Evolutionary conservation across 2,888 invertebrate genomes (phyloP), one percentile per base, ranked within the genome.

Genomic region (Melieria omissa): DNA sequence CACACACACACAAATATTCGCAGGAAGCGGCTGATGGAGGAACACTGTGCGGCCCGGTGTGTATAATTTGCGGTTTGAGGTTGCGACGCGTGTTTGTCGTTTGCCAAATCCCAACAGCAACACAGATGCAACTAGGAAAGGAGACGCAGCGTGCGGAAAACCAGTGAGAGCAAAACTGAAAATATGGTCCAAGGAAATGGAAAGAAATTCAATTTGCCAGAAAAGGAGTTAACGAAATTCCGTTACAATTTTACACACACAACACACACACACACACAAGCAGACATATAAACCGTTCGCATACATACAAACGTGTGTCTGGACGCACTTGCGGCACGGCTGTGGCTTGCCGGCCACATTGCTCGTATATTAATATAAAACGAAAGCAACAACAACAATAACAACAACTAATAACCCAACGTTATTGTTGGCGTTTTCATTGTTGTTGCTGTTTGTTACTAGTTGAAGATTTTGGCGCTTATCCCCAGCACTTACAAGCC

Each of bases 61-160:
- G 58, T 66, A 66, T 66, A 66, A 66, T 66, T 66, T 66, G 58
- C 29, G 66, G 66, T 6, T 47, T 66, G 66, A 47, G 66, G 66
- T 57, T 66, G 66, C 58, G 66, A 58, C 66, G 46, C 66, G 42
- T 41, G 49, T 66, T 66, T 54, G 16, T 54, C 16, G n/a, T 14
- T 7, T 6, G n/a, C 6, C 10, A 8, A 54, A 54, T 14, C 54
- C 54, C 9, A 8, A 14, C n/a, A 6, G 16, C 2, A 54, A 54
- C 54, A 54, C 54, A 54, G n/a, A 14, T 6, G 16, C 54, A 54
- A 54, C n/a, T 54, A 12, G 16, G 8, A 14, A n/a, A 14, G 16
- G 16, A 54, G n/a, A 10, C 16, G 6, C 16, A 54, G 8, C 7
- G 14, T n/a, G 55, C 16, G 8, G 55, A 10, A 14, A 55, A 55